Evolutionary conservation across 2,888 invertebrate species (phyloP), one percentile per base, ranked within the genome.

Genomic region (Ptilodon capucinus): DNA sequence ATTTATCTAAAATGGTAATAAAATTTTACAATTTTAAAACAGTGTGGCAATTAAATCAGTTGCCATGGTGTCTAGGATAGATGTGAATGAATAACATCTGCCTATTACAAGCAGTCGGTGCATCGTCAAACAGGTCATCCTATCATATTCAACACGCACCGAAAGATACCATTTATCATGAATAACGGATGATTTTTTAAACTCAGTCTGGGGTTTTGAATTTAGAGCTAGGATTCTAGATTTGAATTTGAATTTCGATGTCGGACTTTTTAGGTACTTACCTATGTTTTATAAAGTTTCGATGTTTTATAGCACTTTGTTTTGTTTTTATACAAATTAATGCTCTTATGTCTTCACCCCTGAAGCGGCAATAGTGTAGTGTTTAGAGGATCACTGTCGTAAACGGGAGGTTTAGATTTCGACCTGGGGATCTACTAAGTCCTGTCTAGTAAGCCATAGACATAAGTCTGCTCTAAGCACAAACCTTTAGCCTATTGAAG

Each of bases 101-200:
- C 81, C 78, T 60, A 84, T 81, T 82, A 82, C 60, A 60, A 63
- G 60, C 52, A 80, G 81, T 79, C 74, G 78, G 84, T 86, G 89
- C 85, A 85, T 89, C 73, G 74, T 62, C 81, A 89, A 87, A 66
- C 86, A 88, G 86, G 82, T 84, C 84, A 85, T 75, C 76, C 60
- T 57, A 71, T 65, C 68, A 74, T 74, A 79, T 80, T 79, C 76
- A 74, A 63, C 71, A 76, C 57, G 60, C 51, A 63, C 64, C 58
- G 68, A 60, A 72, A 79, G 73, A 80, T 76, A 73, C 77, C n/a
- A 86, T 87, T 68, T 73, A 83, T 87, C 84, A 77, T 69, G 71
- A 61, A 59, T 62, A 64, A 60, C 67, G 67, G 71, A 34, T 64
- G 72, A 74, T 70, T 79, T 71, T 76, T 71, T 70, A 68, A 70